Base-by-base conservation (phyloP, 2,888 invertebrate species). In the Drosophila conformis region DNA sequence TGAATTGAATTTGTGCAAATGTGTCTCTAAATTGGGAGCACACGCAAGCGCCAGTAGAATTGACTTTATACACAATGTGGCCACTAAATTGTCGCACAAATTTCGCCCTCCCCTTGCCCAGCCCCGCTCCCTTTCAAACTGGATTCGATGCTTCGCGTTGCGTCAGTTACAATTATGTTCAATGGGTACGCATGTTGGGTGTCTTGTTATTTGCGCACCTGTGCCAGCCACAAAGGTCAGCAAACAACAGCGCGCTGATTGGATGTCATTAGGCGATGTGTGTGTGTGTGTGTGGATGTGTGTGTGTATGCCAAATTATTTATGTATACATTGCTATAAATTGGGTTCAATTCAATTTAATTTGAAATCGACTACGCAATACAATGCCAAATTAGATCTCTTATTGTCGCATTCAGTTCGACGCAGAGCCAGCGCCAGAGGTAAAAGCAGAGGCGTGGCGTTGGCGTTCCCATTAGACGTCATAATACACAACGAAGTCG, bases 331-430 rank as follows among this genome's bases (percentile, higher is more conserved):
- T 78, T 46, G 59, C 46, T 57, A 62, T 51, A 62, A 68, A 76
- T 73, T 54, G 77, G 71, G 67, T 61, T 69, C 49, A 77, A 63
- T 84, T 75, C 64, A 69, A 72, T 79, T 78, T 69, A 70, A 83
- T 78, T 78, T 61, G 56, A 73, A 70, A 69, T 70, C 61, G 61
- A 70, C 67, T 69, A 48, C 59, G 56, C 48, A 53, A 46, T 61
- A 85, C 81, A 84, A 87, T 79, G 73, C 49, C 62, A 83, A 83
- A 85, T 85, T 85, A 85, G 83, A 87, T 71, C 68, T 73, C 69
- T 52, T 69, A 82, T 87, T 77, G 69, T 76, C 56, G 42, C 29
- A 52, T 53, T 48, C 21, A n/a, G 29, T 13, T 13, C 25, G 29
- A 25, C n/a, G 13, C 35, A 8, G 63, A 35, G 25, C 0, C 13